Percentiles rank a stretch among this genome's conserved stretches.
Conservation (phyloP, 2,797 vertebrate species). For the Rhynchotus rufescens region DNA sequence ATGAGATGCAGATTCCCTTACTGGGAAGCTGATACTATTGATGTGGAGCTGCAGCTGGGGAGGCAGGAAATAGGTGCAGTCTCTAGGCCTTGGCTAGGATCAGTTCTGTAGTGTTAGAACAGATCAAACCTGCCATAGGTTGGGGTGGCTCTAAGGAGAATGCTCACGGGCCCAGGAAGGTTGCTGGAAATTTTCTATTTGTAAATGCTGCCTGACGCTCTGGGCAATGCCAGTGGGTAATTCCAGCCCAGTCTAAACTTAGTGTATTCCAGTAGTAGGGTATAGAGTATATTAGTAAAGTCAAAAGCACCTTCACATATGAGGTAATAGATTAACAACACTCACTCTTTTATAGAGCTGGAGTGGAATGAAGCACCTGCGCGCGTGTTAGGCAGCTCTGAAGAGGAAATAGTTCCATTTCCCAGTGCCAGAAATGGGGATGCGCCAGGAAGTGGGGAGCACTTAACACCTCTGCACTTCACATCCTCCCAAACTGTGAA, state of each 20-base stretch:
- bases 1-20: conserved; percentile 57
- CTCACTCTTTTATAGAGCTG: background rate
- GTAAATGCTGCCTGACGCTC: too few relatives aligned
- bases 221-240: too few relatives aligned
- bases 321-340: background rate
- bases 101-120: too few relatives aligned
- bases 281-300: background rate
- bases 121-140: too few relatives aligned
- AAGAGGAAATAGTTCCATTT: background rate
- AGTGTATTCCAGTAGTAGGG: too few relatives aligned
- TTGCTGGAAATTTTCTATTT: too few relatives aligned
- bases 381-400: background rate
- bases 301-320: background rate
- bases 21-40: conserved; percentile 43
- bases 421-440: background rate
- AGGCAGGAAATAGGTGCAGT: background rate
- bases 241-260: background rate
- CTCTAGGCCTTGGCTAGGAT: background rate
- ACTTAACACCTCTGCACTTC: background rate
- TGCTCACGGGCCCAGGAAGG: too few relatives aligned
- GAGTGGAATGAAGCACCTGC: background rate
- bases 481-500: background rate
- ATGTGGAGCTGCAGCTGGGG: background rate
- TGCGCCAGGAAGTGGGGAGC: background rate
- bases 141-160: too few relatives aligned